A percentile compares a stretch with the other conserved stretches of the same genome.
Conservation (phyloP, 2,888 invertebrate species). For the Leucophora obtusa region DNA sequence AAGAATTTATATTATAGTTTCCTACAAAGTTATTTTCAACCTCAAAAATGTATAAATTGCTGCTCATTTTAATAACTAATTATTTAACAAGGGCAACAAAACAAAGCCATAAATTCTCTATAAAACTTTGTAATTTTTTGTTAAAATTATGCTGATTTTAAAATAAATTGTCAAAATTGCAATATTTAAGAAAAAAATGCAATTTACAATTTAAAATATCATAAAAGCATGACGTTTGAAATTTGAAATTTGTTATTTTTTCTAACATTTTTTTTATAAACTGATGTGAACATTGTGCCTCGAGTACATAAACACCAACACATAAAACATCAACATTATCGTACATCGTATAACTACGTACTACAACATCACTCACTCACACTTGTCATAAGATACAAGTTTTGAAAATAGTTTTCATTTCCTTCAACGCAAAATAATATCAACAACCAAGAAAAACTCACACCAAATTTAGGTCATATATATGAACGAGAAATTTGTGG, state of each 20-base stretch:
- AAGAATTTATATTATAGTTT: too few relatives aligned
- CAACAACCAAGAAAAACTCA: background rate
- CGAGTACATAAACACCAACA: slow-evolving; percentile 22
- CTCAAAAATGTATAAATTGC: too few relatives aligned
- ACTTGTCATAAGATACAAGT: slow-evolving; percentile 55
- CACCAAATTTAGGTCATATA: slow-evolving; percentile 45
- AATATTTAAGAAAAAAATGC: background rate
- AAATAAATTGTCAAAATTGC: background rate
- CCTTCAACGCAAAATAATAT: slow-evolving; percentile 31
- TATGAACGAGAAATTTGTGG: background rate
- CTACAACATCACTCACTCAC: slow-evolving; percentile 17
- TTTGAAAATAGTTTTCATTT: slow-evolving; percentile 56
- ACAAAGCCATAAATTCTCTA: too few relatives aligned
- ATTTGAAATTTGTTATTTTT: slow-evolving; percentile 2
- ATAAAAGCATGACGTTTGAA: slow-evolving; percentile 20
- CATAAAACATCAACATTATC: slow-evolving; percentile 1
- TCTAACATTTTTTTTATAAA: slow-evolving; percentile 7
- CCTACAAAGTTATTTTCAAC: too few relatives aligned
- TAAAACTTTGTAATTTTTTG: too few relatives aligned
- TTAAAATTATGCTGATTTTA: background rate
- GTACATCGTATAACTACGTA: background rate
- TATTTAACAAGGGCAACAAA: too few relatives aligned
- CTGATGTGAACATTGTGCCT: slow-evolving; percentile 27
- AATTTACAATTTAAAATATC: slow-evolving; percentile 28
- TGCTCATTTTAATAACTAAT: too few relatives aligned